phyloP scores from a whole-genome alignment of 2,113 vertebrate species.

The human (Homo sapiens) region GRCh38 chr3:159872501-159873000 shows the following conservation, averaged over 20 bases:
- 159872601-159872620: conserved; percentile 51
- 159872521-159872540: background rate
- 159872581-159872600: conserved; percentile 68
- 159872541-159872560: conserved; percentile 43
- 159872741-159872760: background rate
- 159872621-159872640: conserved; percentile 54
- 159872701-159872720: conserved; percentile 57
- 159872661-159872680: conserved; percentile 53
- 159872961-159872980: background rate
- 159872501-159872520: background rate
- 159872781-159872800: background rate
- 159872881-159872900: background rate
- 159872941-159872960: background rate
- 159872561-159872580: conserved; percentile 38
- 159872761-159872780: background rate
- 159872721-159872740: conserved; percentile 1
- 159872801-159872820: background rate
- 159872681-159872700: conserved; percentile 44
- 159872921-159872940: background rate
- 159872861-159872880: background rate
- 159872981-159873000: too few relatives aligned
- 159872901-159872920: background rate
- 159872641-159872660: conserved; percentile 46
- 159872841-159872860: background rate
- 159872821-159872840: background rate